These are phyloP conservation scores for Dreissena polymorpha DNA, from an alignment of 1,140 invertebrate genomes.

Conservation along the genomic window DNA sequence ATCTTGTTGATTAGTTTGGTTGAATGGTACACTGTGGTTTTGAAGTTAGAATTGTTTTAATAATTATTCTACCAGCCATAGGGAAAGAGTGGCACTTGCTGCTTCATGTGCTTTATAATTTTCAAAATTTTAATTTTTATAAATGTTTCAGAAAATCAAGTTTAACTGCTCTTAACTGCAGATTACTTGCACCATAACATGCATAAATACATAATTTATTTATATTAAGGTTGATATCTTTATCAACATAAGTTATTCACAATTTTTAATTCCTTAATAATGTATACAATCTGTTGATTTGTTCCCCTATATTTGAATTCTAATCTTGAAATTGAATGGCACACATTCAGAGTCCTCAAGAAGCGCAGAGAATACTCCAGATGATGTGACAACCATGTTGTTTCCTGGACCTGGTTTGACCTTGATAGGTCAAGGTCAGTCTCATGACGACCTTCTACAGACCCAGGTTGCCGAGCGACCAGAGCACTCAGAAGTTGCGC, in stretches of 20 bases:
- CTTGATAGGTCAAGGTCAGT: conserved; percentile 14
- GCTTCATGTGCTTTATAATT: too few relatives aligned
- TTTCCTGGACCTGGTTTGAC: neutral
- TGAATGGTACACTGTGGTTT: too few relatives aligned
- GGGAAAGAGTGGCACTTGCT: too few relatives aligned
- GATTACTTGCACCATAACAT: too few relatives aligned
- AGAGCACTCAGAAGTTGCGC: conserved; percentile 64
- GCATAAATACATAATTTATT: too few relatives aligned
- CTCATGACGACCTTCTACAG: conserved; percentile 26
- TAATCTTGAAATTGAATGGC: neutral
- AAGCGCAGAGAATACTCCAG: conserved; percentile 32
- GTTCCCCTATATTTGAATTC: neutral
- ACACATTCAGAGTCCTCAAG: neutral
- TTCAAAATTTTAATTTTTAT: too few relatives aligned
- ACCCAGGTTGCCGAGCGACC: conserved; percentile 60
- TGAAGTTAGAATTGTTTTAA: too few relatives aligned
- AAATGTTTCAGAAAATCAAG: too few relatives aligned
- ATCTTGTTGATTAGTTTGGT: too few relatives aligned
- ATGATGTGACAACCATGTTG: neutral
- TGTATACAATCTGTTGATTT: neutral
- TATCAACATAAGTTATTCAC: neutral
- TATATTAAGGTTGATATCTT: too few relatives aligned
- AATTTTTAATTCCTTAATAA: neutral
- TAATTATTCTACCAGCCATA: too few relatives aligned
- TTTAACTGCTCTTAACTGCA: too few relatives aligned